These are phyloP conservation scores for Corythaeola cristata DNA, from an alignment of 2,113 vertebrate species.

Conservation along the genomic window DNA sequence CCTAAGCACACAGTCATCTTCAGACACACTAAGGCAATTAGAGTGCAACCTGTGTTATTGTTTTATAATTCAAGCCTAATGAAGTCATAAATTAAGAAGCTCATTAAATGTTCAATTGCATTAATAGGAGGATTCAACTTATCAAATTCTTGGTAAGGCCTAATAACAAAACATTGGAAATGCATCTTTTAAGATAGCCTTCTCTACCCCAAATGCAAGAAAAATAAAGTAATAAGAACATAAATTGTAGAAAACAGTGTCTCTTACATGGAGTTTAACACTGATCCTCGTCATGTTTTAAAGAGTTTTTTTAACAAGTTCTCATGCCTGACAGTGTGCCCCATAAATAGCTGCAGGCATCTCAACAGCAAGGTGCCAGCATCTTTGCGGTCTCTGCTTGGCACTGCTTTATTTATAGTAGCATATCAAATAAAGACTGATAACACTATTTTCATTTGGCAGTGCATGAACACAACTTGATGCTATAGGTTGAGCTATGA, in stretches of 20 bases:
- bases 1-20: constrained; percentile 63
- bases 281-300: not conserved
- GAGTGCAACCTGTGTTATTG: constrained; percentile 55
- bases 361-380: not conserved
- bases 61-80: constrained; percentile 62
- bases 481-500: not conserved
- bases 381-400: not conserved
- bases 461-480: not conserved
- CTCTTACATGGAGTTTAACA: not conserved
- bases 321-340: not conserved
- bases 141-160: constrained; percentile 34
- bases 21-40: constrained; percentile 69
- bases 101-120: constrained; percentile 73
- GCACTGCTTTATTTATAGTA: not conserved
- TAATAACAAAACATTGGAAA: constrained; percentile 17
- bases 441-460: not conserved
- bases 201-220: not conserved
- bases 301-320: not conserved
- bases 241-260: not conserved
- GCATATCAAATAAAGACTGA: not conserved
- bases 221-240: not conserved
- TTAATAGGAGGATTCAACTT: constrained; percentile 57
- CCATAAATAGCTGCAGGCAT: not conserved
- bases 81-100: constrained; percentile 69
- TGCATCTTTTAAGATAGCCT: not conserved